A percentile compares a stretch with the other conserved stretches of the same genome.
phyloP scores from a whole-genome alignment of 2,888 invertebrate genomes.

The Cephalotes varians region DNA sequence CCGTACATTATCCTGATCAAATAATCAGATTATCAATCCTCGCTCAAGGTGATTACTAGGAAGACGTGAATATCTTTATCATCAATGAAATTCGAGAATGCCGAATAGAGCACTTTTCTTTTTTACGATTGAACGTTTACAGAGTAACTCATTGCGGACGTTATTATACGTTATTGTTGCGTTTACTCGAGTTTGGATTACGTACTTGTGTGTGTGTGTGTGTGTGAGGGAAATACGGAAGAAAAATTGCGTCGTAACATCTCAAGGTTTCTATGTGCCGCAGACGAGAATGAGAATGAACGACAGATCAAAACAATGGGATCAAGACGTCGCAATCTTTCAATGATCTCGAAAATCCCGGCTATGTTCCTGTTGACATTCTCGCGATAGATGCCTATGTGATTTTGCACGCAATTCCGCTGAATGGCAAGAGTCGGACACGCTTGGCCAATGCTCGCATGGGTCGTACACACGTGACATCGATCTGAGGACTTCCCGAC shows the following conservation, averaged over 20 bases:
- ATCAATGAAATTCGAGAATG: not conserved
- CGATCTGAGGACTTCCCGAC: constrained; percentile 71
- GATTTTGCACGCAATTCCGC: constrained; percentile 10
- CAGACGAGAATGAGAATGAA: not conserved
- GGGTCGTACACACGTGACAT: constrained; percentile 66
- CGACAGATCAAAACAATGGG: not conserved
- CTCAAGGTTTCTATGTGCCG: no score
- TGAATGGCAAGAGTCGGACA: constrained; percentile 4
- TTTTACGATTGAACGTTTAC: not conserved
- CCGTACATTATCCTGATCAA: constrained; percentile 44
- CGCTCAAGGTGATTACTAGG: not conserved
- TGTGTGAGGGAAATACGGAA: not conserved
- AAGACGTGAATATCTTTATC: not conserved
- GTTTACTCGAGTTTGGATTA: constrained; percentile 22
- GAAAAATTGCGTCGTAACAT: not conserved
- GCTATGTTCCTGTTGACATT: not conserved
- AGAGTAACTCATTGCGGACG: not conserved
- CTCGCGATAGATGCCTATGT: not conserved
- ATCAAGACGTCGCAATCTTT: not conserved
- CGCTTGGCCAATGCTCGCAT: constrained; percentile 26
- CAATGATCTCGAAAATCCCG: not conserved
- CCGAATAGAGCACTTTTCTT: not conserved
- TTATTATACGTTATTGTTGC: no score
- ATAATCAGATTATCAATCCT: not conserved
- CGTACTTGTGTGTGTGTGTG: no score